phyloP scores from a whole-genome alignment of 2,888 invertebrate genomes.

The Acronicta alni region DNA sequence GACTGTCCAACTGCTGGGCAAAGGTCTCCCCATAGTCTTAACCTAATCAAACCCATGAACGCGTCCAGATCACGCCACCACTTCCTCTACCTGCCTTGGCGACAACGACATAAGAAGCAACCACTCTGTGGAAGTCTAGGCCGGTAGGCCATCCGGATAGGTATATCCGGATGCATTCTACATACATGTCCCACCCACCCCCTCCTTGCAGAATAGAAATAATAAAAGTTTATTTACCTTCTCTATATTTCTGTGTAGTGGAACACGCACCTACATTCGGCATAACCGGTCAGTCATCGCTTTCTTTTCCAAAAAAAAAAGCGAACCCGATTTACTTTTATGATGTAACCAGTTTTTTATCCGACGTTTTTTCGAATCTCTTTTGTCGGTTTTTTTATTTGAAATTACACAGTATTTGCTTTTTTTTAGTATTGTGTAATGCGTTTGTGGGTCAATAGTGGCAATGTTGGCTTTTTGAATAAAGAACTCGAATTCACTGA shows the following conservation, averaged over 20 bases:
- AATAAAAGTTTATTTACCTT: slow-evolving; percentile 7
- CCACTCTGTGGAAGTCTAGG: too few relatives aligned
- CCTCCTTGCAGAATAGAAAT: too few relatives aligned
- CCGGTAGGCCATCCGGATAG: too few relatives aligned
- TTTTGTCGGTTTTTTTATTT: slow-evolving; percentile 50
- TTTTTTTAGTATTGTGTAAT: slow-evolving; percentile 59
- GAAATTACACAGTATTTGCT: slow-evolving; percentile 37
- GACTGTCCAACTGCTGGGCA: too few relatives aligned
- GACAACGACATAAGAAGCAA: too few relatives aligned
- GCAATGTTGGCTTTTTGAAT: slow-evolving; percentile 44
- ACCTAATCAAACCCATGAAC: too few relatives aligned
- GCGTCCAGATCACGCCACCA: too few relatives aligned
- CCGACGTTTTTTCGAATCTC: slow-evolving; percentile 26
- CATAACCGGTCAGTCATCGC: slow-evolving; percentile 41
- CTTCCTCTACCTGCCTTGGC: too few relatives aligned
- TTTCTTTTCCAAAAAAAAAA: slow-evolving; percentile 60
- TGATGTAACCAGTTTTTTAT: slow-evolving; percentile 63
- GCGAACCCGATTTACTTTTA: slow-evolving; percentile 47
- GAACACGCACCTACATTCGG: slow-evolving; percentile 21
- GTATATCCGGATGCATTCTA: too few relatives aligned
- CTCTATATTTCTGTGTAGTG: slow-evolving; percentile 1
- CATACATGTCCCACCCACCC: too few relatives aligned
- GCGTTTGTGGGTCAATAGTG: slow-evolving; percentile 69
- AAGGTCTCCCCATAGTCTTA: too few relatives aligned
- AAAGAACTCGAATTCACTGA: slow-evolving; percentile 6